Evolutionary conservation across 2,113 vertebrate species (phyloP).

Genomic region (Trogon surrucura): DNA sequence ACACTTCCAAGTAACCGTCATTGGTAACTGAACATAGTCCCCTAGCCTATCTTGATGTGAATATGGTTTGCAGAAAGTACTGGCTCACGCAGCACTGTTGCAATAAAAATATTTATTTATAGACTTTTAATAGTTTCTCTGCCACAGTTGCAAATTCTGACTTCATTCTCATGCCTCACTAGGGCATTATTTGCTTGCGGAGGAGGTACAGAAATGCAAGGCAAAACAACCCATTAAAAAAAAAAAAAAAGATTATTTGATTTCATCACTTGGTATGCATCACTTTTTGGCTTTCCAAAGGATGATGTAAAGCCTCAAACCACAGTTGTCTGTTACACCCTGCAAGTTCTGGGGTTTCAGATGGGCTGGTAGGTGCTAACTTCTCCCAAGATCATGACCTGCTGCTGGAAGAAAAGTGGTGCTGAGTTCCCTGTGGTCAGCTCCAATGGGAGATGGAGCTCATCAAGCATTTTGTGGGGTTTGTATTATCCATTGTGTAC

Average conservation of each 20-base stretch:
- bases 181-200: not conserved
- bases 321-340: not conserved
- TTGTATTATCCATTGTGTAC: not conserved
- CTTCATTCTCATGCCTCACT: not conserved
- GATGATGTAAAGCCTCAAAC: not conserved
- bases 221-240: not conserved
- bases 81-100: not conserved
- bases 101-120: constrained; percentile 59
- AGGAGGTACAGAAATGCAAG: not conserved
- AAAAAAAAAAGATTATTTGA: not conserved
- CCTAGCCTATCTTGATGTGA: constrained; percentile 59
- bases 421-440: not conserved
- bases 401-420: not conserved
- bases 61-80: constrained; percentile 65
- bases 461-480: not conserved
- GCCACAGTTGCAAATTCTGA: constrained; percentile 7
- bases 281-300: not conserved
- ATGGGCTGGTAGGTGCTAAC: not conserved
- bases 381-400: not conserved
- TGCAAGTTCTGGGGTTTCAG: not conserved
- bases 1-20: constrained; percentile 68
- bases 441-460: not conserved
- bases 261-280: not conserved
- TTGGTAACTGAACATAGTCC: constrained; percentile 45
- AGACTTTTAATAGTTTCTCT: constrained; percentile 17